phyloP scores from a whole-genome alignment of 2,797 vertebrate species.

The Galago senegalensis region DNA sequence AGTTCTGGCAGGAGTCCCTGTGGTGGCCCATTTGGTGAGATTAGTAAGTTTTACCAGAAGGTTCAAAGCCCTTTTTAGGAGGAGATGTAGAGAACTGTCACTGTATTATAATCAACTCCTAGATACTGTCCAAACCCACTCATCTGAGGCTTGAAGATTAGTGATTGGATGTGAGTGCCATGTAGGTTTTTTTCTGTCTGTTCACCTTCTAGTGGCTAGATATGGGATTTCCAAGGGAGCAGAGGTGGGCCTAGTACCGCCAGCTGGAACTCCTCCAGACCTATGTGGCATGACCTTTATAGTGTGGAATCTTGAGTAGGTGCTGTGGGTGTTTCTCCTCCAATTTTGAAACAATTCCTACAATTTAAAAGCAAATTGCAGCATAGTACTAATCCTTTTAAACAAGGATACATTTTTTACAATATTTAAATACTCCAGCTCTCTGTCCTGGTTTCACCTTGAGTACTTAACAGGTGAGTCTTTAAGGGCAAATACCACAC shows the following conservation, averaged over 20 bases:
- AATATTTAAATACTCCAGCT: not conserved
- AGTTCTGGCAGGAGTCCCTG: not conserved
- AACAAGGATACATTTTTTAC: not conserved
- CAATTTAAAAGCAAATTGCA: not conserved
- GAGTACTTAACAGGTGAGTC: not conserved
- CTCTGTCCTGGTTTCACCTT: not conserved
- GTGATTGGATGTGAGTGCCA: not conserved
- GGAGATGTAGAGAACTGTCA: not conserved
- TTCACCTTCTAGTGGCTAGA: conserved; percentile 42
- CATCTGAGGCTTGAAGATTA: not conserved
- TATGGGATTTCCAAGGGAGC: not conserved
- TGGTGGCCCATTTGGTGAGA: not conserved
- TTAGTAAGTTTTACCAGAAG: not conserved
- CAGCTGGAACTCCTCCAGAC: no score
- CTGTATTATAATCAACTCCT: not conserved
- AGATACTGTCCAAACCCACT: not conserved
- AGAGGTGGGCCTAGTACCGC: no score
- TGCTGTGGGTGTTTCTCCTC: not conserved
- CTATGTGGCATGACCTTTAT: not conserved
- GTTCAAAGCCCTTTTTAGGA: not conserved
- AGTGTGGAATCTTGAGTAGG: not conserved
- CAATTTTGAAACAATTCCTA: not conserved
- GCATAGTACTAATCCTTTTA: not conserved
- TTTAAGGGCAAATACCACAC: not conserved
- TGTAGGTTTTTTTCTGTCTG: not conserved